Conservation (phyloP, 2,113 vertebrate genomes). For the Sinocyclocheilus anshuiensis region DNA sequence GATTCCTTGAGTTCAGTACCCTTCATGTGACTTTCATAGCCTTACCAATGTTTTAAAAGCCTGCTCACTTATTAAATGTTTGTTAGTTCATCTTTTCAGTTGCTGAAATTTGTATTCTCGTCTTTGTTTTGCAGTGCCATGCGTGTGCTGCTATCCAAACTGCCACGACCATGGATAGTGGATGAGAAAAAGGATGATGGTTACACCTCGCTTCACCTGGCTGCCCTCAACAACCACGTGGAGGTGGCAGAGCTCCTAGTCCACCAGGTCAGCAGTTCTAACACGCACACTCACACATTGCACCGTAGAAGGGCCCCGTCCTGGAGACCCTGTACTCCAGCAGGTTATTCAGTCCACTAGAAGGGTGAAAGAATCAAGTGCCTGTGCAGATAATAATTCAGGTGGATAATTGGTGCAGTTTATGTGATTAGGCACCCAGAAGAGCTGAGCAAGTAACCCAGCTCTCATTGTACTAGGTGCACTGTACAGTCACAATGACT, state of each 20-base stretch:
- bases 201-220: conserved; percentile 95
- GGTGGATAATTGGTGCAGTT: conserved; percentile 33
- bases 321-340: neutral
- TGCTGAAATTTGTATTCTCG: conserved; percentile 2
- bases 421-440: conserved; percentile 4
- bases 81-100: neutral
- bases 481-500: neutral
- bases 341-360: neutral
- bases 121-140: conserved; percentile 82
- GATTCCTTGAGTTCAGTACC: neutral
- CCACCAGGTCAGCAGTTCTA: conserved; percentile 85
- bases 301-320: neutral
- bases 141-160: conserved; percentile 94
- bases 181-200: conserved; percentile 99
- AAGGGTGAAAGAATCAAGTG: neutral
- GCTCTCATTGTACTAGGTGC: neutral
- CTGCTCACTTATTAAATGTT: neutral
- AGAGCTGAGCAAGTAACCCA: neutral
- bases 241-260: conserved; percentile 97
- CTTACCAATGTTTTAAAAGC: neutral
- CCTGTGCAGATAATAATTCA: conserved; percentile 14
- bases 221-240: conserved; percentile 98
- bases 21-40: neutral
- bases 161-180: conserved; percentile 97
- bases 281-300: neutral